Evolutionary conservation across 2,113 vertebrate genomes (phyloP).

Genomic region (Ursus arctos): DNA sequence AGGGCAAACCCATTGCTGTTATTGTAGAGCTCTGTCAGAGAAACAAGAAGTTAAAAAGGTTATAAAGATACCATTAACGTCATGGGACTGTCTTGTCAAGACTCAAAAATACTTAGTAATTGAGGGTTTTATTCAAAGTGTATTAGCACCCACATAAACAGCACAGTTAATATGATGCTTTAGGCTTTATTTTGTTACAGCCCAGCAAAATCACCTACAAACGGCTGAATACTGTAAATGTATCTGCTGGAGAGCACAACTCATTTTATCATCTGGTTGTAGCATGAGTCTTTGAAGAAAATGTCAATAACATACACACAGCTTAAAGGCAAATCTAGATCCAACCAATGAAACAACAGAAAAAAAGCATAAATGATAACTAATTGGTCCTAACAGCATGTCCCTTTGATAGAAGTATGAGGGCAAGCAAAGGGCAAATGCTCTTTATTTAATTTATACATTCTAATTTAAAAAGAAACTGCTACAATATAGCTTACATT

Average conservation of each 20-base stretch:
- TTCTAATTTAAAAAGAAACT: background rate
- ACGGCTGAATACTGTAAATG: conserved; percentile 79
- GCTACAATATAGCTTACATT: background rate
- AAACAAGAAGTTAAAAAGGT: conserved; percentile 91
- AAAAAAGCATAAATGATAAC: conserved; percentile 54
- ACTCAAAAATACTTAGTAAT: conserved; percentile 89
- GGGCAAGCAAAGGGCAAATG: background rate
- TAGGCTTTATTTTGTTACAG: conserved; percentile 86
- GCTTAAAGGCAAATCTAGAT: conserved; percentile 80
- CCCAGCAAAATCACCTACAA: conserved; percentile 82
- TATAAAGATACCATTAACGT: conserved; percentile 91
- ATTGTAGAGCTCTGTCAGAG: conserved; percentile 89
- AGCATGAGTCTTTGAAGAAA: conserved; percentile 76
- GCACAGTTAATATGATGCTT: conserved; percentile 85
- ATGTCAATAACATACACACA: conserved; percentile 53
- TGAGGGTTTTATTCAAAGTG: conserved; percentile 87
- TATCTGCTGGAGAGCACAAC: conserved; percentile 80
- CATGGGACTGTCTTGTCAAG: conserved; percentile 87
- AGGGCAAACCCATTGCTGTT: conserved; percentile 89
- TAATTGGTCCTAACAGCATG: background rate
- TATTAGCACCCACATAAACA: conserved; percentile 87
- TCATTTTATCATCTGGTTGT: conserved; percentile 76
- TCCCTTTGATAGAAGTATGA: background rate
- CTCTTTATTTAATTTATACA: background rate
- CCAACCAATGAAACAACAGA: conserved; percentile 66